Base-by-base conservation (phyloP, 2,888 invertebrate species). In the Aphodius granarius region DNA sequence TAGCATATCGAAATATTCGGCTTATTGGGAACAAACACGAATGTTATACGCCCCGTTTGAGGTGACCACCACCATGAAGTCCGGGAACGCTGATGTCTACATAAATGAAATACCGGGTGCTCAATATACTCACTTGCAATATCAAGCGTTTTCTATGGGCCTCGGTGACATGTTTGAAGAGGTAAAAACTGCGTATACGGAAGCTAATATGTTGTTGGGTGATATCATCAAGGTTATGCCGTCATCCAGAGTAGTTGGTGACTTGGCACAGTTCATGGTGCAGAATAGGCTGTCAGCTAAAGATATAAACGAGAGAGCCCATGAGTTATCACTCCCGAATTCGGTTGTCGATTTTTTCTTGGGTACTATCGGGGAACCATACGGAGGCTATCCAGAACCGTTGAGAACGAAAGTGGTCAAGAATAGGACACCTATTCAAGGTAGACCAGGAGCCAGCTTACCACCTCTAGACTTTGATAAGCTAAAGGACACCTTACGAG, bases 21-120 rank as follows among this genome's bases (percentile, higher is more conserved):
- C 68, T 9, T 68, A 68, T 68, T 68, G 68, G 68, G 68, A 68
- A 20, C 68, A 68, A 68, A 68, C 68, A 5, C 19, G 68, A 20
- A 68, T 22, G n/a, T 20, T 68, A 19, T 68, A 68, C 22, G 68
- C 68, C 3, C 68, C 68, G 13, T 68, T 68, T 68, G 68, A 68
- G 13, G 20, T 20, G 13, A 68, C 68, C 2, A 21, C 68, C 6
- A 68, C 68, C 0, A 68, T 68, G 68, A 68, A 68, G 22, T 19
- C 68, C 5, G 68, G 68, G 16, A 68, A 68, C 21, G 20, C 68
- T 19, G 68, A 68, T 21, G 68, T 68, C 13, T 68, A 68, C 22
- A 19, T 20, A 15, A 68, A 68, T 16, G 68, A 68, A 68, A 68
- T 68, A 5, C 68, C 68, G 2, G 68, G 68, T 6, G 21, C 20